Conservation (phyloP, 2,797 vertebrate genomes). For the Lemur catta region DNA sequence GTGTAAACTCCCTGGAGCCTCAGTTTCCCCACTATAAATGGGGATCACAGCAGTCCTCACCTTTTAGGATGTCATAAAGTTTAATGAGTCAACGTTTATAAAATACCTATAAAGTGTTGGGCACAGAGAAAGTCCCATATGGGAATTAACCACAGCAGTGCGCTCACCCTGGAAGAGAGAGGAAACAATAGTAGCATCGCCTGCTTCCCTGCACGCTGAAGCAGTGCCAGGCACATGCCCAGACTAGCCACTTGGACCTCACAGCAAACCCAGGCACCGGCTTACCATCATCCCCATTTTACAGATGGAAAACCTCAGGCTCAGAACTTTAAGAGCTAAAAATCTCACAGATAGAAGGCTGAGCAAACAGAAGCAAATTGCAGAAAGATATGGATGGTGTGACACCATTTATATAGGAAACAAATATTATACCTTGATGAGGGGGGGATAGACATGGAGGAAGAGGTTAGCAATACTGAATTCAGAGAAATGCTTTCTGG, state of each 20-base stretch:
- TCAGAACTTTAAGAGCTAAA: not conserved
- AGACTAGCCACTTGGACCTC: not conserved
- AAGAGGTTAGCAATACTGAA: fast-evolving
- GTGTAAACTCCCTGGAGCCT: not conserved
- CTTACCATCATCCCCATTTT: fast-evolving
- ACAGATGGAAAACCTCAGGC: not conserved
- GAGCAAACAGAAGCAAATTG: not conserved
- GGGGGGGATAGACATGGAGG: not conserved
- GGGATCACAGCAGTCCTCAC: not conserved
- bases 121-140: not conserved
- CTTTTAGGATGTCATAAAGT: not conserved
- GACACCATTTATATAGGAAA: not conserved
- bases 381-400: not conserved
- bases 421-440: not conserved
- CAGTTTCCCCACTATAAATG: not conserved
- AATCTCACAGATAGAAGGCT: not conserved
- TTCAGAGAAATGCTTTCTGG: not conserved
- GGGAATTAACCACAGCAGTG: too few species aligned
- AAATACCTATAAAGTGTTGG: fast-evolving
- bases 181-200: fast-evolving
- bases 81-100: not conserved
- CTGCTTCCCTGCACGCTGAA: not conserved
- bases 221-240: fast-evolving
- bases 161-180: not conserved
- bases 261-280: not conserved